Base-by-base conservation (phyloP, 2,888 invertebrate genomes). In the Periphyllus acericola region DNA sequence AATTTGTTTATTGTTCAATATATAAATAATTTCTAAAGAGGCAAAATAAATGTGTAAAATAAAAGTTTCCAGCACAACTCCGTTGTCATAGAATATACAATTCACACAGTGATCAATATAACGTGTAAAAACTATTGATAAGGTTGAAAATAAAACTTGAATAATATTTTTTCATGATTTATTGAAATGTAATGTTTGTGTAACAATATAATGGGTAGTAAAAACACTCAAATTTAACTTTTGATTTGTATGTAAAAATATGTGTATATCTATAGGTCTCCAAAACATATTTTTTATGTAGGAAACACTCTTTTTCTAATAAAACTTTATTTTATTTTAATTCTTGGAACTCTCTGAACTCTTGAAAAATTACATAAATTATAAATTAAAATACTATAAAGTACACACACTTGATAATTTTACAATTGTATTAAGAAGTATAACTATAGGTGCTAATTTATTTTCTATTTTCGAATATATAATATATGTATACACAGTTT, bases 1-100 rank as follows among this genome's bases (percentile, higher is more conserved):
- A 55, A 83, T 83, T 60, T 74, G 11, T 74, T 36, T n/a, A 74
- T 74, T 83, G 74, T 83, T 74, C 74, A 14, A 29, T 72, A 21
- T 55, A 55, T n/a, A 74, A 32, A 74, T 36, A 81, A 75, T 66
- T 40, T 40, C 17, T 36, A 11, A n/a, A 6, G 21, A 55, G 74
- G 19, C 14, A 52, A 74, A 60, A 60, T 60, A 60, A 74, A 83
- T 34, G n/a, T 55, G 19, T 36, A n/a, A 34, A 34, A 82, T 68
- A 72, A 66, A 82, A 83, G n/a, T 83, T n/a, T 55, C n/a, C 34
- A 19, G 55, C 34, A 52, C 17, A 36, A 72, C 46, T 40, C 19
- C 8, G 5, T 52, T 5, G 34, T 72, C 60, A 80, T 60, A n/a
- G 36, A 36, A 80, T 66, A n/a, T 36, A 80, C 36, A 60, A 34